Conservation (phyloP, 2,113 vertebrate genomes). For the Sylvia atricapilla region DNA sequence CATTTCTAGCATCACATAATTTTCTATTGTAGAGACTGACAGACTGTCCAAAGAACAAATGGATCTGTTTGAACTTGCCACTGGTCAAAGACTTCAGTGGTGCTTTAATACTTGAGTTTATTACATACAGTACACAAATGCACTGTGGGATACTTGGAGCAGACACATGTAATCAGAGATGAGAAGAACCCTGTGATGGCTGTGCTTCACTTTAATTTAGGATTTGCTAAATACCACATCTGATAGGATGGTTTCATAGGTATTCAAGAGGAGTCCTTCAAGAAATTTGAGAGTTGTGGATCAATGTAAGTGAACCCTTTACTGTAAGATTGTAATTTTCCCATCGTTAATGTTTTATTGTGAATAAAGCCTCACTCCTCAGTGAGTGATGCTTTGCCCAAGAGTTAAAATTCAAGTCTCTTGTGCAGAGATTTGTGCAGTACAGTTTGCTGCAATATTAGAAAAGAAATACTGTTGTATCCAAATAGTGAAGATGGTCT, state of each 20-base stretch:
- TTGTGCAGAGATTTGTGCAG: not conserved
- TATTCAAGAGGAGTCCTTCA: not conserved
- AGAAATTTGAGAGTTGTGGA: not conserved
- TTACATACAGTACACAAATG: not conserved
- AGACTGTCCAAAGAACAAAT: not conserved
- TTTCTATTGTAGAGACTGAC: not conserved
- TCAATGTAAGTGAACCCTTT: not conserved
- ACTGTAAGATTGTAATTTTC: not conserved
- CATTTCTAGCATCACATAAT: not conserved
- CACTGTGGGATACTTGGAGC: not conserved
- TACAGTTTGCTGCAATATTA: not conserved
- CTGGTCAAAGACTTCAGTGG: not conserved
- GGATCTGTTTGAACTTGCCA: not conserved
- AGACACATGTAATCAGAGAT: fast-evolving
- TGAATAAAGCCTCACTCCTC: not conserved
- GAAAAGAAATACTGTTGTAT: not conserved
- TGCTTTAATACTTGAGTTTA: not conserved
- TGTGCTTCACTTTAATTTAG: not conserved
- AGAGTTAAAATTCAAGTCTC: not conserved
- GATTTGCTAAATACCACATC: not conserved
- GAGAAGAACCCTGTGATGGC: not conserved
- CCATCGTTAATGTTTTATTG: not conserved
- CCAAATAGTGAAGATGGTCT: not conserved
- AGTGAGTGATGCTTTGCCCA: not conserved
- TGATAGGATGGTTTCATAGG: not conserved